Base-by-base conservation (phyloP, 2,797 vertebrate species). In the Myotis pilosus region DNA sequence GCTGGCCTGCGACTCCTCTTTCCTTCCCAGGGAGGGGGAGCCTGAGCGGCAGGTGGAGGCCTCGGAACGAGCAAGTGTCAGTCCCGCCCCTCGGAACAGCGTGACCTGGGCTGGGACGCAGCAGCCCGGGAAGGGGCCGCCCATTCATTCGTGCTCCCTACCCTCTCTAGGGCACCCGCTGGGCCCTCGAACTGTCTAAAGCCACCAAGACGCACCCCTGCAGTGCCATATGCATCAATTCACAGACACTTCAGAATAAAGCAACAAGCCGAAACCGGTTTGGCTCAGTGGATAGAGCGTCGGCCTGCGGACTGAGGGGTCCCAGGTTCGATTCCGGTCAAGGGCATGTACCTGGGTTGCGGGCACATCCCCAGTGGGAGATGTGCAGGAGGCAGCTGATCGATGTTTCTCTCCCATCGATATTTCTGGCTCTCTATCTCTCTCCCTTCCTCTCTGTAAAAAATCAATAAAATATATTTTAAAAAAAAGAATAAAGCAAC, bases 31-130 rank as follows among this genome's bases (percentile, higher is more conserved):
- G 92, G 51, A 83, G 53, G 76, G 71, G 89, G 75, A 30, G n/a
- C 36, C 71, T 1, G 3, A 44, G 72, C 86, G 13, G 69, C 86
- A 92, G 71, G 94, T 91, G 96, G 76, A 79, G 57, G 66, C 60
- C 49, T 82, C 81, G 1, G 9, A 33, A 44, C 30, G 9, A 22
- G 66, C 66, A 0, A 68, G 66, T 68, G 66, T 38, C 66, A 23
- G 74, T 33, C 30, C 47, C 87, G 30, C 71, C 38, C 66, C 80
- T 88, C 1, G 4, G 23, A 47, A 60, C 78, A 4, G 47, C 30
- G 1, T 15, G 62, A 53, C 55, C 62, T 30, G 0, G 19, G 9
- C 36, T 33, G 69, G 20, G n/a, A 30, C 36, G 33, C 36, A 19
- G 25, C 36, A 13, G 22, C 49, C 15, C 19, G 0, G 17, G 13